Evolutionary conservation across 2,888 invertebrate genomes (phyloP).

Genomic region (Strigamia transsilvanica): DNA sequence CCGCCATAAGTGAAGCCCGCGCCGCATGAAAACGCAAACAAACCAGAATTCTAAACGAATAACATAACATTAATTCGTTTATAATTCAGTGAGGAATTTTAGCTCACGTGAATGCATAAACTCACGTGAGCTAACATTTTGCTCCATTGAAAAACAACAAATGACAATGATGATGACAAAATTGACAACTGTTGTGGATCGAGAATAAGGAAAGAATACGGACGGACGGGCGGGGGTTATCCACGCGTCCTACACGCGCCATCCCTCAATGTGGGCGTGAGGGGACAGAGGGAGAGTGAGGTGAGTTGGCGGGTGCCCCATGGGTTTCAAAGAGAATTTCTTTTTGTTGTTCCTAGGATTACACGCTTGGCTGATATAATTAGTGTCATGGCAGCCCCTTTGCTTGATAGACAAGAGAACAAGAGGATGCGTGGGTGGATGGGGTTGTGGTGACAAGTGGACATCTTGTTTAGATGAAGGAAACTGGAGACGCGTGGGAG

Average conservation of each 20-base stretch:
- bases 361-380: constrained; percentile 43
- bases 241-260: constrained; percentile 31
- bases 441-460: constrained; percentile 45
- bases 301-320: constrained; percentile 36
- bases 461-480: constrained; percentile 27
- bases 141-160: too few relatives aligned
- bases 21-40: too few relatives aligned
- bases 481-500: constrained; percentile 31
- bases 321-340: constrained; percentile 37
- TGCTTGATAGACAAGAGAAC: constrained; percentile 38
- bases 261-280: constrained; percentile 42
- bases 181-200: background rate
- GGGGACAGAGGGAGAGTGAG: constrained; percentile 26
- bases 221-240: background rate
- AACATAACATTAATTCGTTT: too few relatives aligned
- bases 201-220: background rate
- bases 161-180: background rate
- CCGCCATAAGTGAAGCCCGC: too few relatives aligned
- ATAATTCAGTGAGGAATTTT: too few relatives aligned
- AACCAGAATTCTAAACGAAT: too few relatives aligned
- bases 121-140: too few relatives aligned
- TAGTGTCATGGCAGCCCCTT: constrained; percentile 43
- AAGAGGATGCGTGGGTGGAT: constrained; percentile 37
- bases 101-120: too few relatives aligned
- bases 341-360: constrained; percentile 46